phyloP scores from a whole-genome alignment of 2,888 invertebrate species.

The Unio delphinus region DNA sequence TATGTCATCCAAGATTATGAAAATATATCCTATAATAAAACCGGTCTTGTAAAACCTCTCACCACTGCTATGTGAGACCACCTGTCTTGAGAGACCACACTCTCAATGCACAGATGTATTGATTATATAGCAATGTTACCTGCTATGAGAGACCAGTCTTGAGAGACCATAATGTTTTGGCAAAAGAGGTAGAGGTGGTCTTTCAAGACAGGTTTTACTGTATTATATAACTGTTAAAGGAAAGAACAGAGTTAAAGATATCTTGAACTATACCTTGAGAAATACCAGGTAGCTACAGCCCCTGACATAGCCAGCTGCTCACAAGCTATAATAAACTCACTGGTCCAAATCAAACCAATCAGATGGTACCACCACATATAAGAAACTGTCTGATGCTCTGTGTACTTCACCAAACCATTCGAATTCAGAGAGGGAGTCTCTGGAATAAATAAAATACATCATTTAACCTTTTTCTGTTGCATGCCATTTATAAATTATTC shows the following conservation, averaged over 20 bases:
- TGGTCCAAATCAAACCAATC: slow-evolving; percentile 91
- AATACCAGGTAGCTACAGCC: slow-evolving; percentile 95
- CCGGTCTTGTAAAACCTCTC: too few relatives aligned
- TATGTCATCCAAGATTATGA: background rate
- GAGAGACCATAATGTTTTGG: too few relatives aligned
- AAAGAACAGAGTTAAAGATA: too few relatives aligned
- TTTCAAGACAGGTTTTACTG: too few relatives aligned
- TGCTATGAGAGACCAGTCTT: too few relatives aligned
- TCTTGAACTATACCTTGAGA: slow-evolving; percentile 77
- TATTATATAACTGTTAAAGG: background rate
- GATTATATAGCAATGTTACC: too few relatives aligned
- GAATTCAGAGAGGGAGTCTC: slow-evolving; percentile 49
- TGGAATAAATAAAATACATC: slow-evolving; percentile 23
- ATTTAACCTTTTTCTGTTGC: background rate
- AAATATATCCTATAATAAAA: background rate
- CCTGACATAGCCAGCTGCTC: slow-evolving; percentile 95
- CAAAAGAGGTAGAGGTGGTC: too few relatives aligned
- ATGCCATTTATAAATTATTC: background rate
- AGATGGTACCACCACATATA: slow-evolving; percentile 96
- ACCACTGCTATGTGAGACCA: too few relatives aligned
- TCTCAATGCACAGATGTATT: too few relatives aligned
- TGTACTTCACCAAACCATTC: slow-evolving; percentile 55
- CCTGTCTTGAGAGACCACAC: too few relatives aligned
- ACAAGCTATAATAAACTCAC: slow-evolving; percentile 94
- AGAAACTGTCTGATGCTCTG: slow-evolving; percentile 58